Evolutionary conservation across 1,140 invertebrate species (phyloP), one percentile per base, ranked within the genome.

Genomic region (Calephelis virginiensis): DNA sequence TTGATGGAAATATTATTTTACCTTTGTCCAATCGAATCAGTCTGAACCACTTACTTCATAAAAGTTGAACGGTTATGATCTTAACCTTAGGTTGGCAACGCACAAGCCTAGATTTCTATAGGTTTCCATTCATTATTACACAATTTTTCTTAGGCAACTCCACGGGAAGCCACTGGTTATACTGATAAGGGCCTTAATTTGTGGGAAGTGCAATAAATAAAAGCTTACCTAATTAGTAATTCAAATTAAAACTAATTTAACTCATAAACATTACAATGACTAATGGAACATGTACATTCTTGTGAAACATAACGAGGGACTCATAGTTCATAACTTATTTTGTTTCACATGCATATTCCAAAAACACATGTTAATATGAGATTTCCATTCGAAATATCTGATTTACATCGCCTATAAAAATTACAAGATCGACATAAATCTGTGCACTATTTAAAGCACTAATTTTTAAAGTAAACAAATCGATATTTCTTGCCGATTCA

Each of bases 401-500:
- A 53, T 76, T 79, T 75, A 81, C 72, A 76, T 71, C 76, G 68
- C 73, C 69, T 72, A 82, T 85, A 80, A 75, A 83, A 74, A 82
- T 81, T 85, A 82, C 68, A 78, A 75, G 75, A 75, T 68, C 53
- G 67, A 80, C 81, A 81, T 85, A 85, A 85, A 85, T 84, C 79
- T 78, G 74, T 77, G 72, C 81, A 72, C 75, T 75, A 69, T 75
- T 78, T 80, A 80, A 76, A 78, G 81, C 77, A 86, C 87, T 89
- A 90, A 90, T 88, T 89, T 79, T 74, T 77, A 85, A 87, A 87
- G 87, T 87, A 90, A 90, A 90, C 86, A 90, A 80, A 85, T 84
- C 80, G 82, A 82, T 84, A 85, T 85, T 82, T 82, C 81, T 83
- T 85, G 80, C 77, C 73, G 67, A 78, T 72, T 65, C 61, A 69